Base-by-base conservation (phyloP, 2,113 vertebrate species). In the Paedocypris sp. region DNA sequence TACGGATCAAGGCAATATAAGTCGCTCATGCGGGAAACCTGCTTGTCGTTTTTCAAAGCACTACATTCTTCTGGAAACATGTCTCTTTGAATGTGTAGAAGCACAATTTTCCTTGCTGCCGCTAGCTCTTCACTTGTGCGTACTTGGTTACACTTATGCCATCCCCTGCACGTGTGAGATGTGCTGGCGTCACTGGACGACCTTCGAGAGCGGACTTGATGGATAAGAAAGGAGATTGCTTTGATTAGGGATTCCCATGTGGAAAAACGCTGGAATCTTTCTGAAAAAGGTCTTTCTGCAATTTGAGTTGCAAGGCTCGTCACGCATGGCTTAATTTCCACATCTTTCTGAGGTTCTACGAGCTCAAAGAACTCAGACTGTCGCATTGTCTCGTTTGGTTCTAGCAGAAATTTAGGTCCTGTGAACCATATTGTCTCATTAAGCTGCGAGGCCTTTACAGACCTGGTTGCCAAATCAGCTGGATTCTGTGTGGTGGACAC, bases 71-170 rank as follows among this genome's bases (percentile, higher is more conserved):
- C 32, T 41, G 64, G 18, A 45, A 38, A 64, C 3, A 16, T 4
- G 2, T 72, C 22, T 18, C 19, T 58, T 15, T 72, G 69, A 13
- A 35, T 26, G 11, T 28, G 5, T 11, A 33, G 25, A 16, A 71
- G 18, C 5, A 67, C 53, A 8, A 48, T 5, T 12, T 8, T 53
- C 20, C 35, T 38, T 16, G 64, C 59, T 52, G 49, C 45, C 22
- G 23, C 2, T 10, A 38, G 22, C 8, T 67, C 46, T 18, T 42
- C 43, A 15, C 43, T 25, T 28, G 50, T 66, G 10, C 4, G 19
- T 39, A 22, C 12, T 25, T 13, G 3, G 6, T 8, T 48, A 13
- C 53, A 58, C 12, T 26, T 39, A 60, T 46, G 56, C 61, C 67
- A 69, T 6, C 45, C 53, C 31, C 38, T 64, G 10, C 67, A 64